A percentile compares a stretch with the other conserved stretches of the same genome.
phyloP scores from a whole-genome alignment of 2,888 invertebrate species.

The Biston betularia region DNA sequence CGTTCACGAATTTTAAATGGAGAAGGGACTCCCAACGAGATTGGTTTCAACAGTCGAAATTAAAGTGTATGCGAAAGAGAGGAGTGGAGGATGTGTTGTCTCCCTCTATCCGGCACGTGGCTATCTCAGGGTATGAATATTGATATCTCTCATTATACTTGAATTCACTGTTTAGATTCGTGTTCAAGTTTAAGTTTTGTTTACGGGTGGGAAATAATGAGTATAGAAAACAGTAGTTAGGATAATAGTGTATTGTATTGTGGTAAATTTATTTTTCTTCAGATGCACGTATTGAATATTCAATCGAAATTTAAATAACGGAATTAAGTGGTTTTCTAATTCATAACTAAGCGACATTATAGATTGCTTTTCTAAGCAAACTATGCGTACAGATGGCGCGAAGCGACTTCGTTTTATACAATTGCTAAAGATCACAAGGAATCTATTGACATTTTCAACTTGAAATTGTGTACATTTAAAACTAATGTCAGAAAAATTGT shows the following conservation, averaged over 20 bases:
- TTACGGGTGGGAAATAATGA: conserved; percentile 16
- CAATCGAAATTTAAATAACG: neutral
- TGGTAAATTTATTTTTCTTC: conserved; percentile 1
- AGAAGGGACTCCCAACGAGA: conserved; percentile 39
- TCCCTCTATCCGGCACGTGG: conserved; percentile 62
- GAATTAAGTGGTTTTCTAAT: neutral
- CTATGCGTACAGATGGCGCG: too few relatives aligned
- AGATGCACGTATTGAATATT: conserved; percentile 2
- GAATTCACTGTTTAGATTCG: conserved; percentile 43
- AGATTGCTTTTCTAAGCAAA: too few relatives aligned
- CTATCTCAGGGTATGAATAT: conserved; percentile 65
- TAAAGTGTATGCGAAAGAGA: conserved; percentile 51
- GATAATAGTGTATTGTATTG: conserved; percentile 30
- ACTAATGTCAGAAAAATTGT: too few relatives aligned
- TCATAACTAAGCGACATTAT: neutral
- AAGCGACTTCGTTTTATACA: too few relatives aligned
- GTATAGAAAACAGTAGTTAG: conserved; percentile 15
- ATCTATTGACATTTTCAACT: too few relatives aligned
- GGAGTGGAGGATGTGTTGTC: conserved; percentile 16
- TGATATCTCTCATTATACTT: conserved; percentile 63
- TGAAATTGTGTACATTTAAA: too few relatives aligned
- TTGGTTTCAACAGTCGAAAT: conserved; percentile 48
- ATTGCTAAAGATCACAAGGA: too few relatives aligned
- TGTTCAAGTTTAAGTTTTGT: conserved; percentile 23
- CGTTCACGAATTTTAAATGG: conserved; percentile 51